Base-by-base conservation (phyloP, 2,888 invertebrate species). In the Synergus laeviventris region DNA sequence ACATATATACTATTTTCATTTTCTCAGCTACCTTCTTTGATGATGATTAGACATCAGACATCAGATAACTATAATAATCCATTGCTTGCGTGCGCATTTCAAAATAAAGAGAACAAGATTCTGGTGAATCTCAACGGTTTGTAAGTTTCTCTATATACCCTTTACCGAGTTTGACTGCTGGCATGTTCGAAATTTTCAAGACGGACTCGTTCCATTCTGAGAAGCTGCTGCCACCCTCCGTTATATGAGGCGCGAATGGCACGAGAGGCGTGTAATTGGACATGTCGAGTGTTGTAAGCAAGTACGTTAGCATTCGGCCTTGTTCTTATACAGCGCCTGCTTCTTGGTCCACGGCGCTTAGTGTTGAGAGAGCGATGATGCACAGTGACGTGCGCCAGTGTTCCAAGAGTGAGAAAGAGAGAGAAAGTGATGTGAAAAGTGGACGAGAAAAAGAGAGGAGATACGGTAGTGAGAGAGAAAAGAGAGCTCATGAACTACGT, bases 261-360 rank as follows among this genome's bases (percentile, higher is more conserved):
- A 83, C 83, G 83, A 86, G 82, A 81, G 79, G 80, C 86, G 83
- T 85, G 84, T 87, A 88, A 88, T 88, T 88, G 84, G 83, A 86
- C 84, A 84, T 83, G 88, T 86, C 83, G 84, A 84, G 83, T 82
- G 82, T 79, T 79, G 81, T 76, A 76, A 83, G 78, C 64, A 70
- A 77, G 77, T 61, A 54, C 56, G 38, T 76, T 77, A 80, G 75
- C 76, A 80, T 85, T 84, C 81, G 74, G 80, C 81, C 79, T 80
- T 76, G 80, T 80, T 75, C 73, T 66, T 38, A 36, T 56, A 76
- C 74, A 62, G 64, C 62, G 75, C 49, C 70, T 75, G 74, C 74
- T 73, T 18, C 61, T 42, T 74, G 62, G 76, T 74, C 49, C 61
- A 42, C n/a, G 74, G 24, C 39, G 74, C 45, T 74, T 62, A 74